Evolutionary conservation across 1,140 invertebrate species (phyloP), one percentile per base, ranked within the genome.

Genomic region (Drosophila ohnishii): DNA sequence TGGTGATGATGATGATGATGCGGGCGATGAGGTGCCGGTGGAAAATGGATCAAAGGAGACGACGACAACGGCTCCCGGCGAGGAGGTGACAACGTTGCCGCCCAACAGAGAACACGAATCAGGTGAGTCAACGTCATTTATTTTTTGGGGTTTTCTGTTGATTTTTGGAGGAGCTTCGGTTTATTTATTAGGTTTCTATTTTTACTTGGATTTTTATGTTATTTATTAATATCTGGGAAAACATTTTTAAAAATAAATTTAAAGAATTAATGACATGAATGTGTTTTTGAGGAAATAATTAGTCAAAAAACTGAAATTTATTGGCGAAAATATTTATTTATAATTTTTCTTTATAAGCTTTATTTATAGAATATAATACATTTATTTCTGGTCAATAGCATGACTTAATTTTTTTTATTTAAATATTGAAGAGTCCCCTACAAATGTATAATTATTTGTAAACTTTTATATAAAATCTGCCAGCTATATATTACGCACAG

Each of bases 21-120:
- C 13, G 42, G 58, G 56, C 39, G 25, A 34, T 45, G 67, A 65
- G 35, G 7, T 53, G 32, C 32, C 16, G 35, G 8, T 28, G 45
- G 32, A 16, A 16, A 70, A 51, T 25, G 62, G 30, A 59, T 11
- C 30, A 58, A 64, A 58, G 62, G 73, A 78, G 14, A 28, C 28
- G 13, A 39, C 13, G 34, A 28, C 28, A 16, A n/a, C 10, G 34
- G 62, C 32, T 22, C 57, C 66, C 40, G 45, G 55, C 51, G 53
- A 84, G 80, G 58, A 84, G 82, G 69, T 88, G 76, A 69, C 76
- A 74, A 75, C 69, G 69, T 70, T 88, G 72, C 19, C 73, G 74
- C 74, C 56, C 60, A 65, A 78, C 74, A 84, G 77, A 71, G 80
- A 80, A 83, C 74, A 84, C 45, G 84, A 88, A 84, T 75, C 84